phyloP scores from a whole-genome alignment of 2,888 invertebrate species.

The Chelonus formosanus region DNA sequence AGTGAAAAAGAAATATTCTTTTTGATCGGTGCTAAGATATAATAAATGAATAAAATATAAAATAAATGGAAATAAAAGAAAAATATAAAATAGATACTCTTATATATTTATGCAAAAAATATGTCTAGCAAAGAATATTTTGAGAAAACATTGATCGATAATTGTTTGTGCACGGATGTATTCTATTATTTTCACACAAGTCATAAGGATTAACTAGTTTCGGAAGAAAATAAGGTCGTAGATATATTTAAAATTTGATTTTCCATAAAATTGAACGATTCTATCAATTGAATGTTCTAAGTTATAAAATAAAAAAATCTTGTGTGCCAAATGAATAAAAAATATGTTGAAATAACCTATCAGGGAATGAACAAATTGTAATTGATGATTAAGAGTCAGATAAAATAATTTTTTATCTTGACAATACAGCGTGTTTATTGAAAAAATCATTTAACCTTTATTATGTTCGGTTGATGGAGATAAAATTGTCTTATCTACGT shows the following conservation, averaged over 20 bases:
- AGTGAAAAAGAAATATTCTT: conserved; percentile 5
- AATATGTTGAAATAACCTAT: conserved; percentile 27
- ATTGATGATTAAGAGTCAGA: background rate
- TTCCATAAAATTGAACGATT: background rate
- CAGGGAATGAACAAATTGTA: conserved; percentile 24
- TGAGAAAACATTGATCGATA: conserved; percentile 3
- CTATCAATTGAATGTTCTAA: conserved; percentile 10
- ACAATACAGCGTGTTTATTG: background rate
- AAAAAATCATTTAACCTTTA: no score
- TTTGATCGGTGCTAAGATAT: conserved; percentile 22
- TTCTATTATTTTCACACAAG: no score
- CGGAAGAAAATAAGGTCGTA: no score
- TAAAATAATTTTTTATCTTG: conserved; percentile 7
- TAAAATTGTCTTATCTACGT: background rate
- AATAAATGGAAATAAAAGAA: conserved; percentile 2
- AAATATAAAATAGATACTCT: conserved; percentile 14
- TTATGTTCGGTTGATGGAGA: no score
- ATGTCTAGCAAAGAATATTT: conserved; percentile 28
- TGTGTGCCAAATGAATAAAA: conserved; percentile 27
- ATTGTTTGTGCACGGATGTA: no score
- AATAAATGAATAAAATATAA: background rate
- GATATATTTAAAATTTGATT: no score
- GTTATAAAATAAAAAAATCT: conserved; percentile 12
- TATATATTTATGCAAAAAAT: conserved; percentile 14
- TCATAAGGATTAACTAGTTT: no score